Evolutionary conservation across 2,888 invertebrate species (phyloP).

Genomic region (Apamea anceps): DNA sequence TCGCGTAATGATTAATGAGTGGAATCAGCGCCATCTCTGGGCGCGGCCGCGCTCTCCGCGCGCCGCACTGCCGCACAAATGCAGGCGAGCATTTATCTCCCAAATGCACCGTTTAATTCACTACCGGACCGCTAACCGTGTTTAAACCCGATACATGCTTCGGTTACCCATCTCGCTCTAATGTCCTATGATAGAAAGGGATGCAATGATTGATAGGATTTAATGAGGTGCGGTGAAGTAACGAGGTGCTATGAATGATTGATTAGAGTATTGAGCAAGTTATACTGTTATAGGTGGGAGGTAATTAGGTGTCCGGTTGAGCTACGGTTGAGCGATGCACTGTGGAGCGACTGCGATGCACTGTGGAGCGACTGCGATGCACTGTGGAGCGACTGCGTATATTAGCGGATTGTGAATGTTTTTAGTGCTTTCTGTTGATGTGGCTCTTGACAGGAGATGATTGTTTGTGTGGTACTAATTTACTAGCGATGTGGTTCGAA

Average conservation of each 20-base stretch:
- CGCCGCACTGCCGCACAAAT: constrained; percentile 66
- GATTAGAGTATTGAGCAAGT: constrained; percentile 68
- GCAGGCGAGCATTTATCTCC: constrained; percentile 75
- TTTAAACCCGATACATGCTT: constrained; percentile 61
- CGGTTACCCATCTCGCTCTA: constrained; percentile 41
- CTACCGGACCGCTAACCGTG: constrained; percentile 66
- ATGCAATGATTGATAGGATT: constrained; percentile 55
- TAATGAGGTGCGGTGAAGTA: constrained; percentile 68
- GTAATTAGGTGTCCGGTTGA: constrained; percentile 55
- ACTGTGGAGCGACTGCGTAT: constrained; percentile 17
- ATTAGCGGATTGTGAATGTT: constrained; percentile 14
- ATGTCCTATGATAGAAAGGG: constrained; percentile 41
- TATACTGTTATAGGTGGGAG: constrained; percentile 51
- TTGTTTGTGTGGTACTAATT: not conserved
- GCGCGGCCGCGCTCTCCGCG: constrained; percentile 43
- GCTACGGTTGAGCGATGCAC: constrained; percentile 42
- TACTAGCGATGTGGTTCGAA: not conserved
- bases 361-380: constrained; percentile 41
- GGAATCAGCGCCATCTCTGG: constrained; percentile 73
- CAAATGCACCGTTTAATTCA: constrained; percentile 81
- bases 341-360: constrained; percentile 30
- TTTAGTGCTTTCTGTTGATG: constrained; percentile 16
- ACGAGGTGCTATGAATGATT: constrained; percentile 72
- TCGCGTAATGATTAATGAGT: constrained; percentile 78
- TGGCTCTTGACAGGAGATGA: not conserved